These are phyloP conservation scores for Simalia tracyae DNA, from an alignment of 2,797 vertebrate species.

Conservation along the genomic window DNA sequence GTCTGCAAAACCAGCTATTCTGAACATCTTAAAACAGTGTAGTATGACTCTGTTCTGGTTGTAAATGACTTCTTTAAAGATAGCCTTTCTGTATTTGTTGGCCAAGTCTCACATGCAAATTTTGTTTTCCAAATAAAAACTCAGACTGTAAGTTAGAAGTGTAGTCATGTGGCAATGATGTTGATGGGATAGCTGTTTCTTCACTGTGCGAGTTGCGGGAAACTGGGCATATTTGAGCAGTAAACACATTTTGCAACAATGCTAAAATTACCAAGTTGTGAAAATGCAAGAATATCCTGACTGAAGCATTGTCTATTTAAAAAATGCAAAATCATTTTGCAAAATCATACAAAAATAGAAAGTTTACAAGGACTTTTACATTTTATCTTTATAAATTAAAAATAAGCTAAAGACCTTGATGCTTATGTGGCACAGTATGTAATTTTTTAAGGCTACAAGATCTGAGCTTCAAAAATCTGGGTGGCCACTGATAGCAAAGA, in stretches of 20 bases:
- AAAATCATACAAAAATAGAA: neutral
- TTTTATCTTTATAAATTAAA: neutral
- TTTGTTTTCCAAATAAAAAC: conserved; percentile 30
- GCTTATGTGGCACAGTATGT: neutral
- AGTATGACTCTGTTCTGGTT: conserved; percentile 15
- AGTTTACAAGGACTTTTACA: neutral
- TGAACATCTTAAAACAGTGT: neutral
- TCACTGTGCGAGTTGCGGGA: neutral
- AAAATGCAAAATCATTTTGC: neutral
- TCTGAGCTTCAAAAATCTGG: neutral
- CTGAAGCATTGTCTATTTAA: neutral
- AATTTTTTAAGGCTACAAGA: neutral
- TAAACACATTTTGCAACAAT: neutral
- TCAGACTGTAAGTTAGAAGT: neutral
- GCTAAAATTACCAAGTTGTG: neutral
- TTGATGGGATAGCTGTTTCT: neutral
- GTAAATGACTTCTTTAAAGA: conserved; percentile 7
- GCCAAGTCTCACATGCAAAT: conserved; percentile 7
- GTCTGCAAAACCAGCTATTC: neutral
- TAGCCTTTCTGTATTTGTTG: conserved; percentile 10
- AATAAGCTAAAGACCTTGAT: neutral
- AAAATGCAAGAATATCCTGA: neutral
- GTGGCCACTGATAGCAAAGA: neutral
- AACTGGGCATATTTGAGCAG: neutral
- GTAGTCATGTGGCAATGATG: neutral